Evolutionary conservation across 2,113 vertebrate genomes (phyloP).

Genomic region (Phaetusa simplex): DNA sequence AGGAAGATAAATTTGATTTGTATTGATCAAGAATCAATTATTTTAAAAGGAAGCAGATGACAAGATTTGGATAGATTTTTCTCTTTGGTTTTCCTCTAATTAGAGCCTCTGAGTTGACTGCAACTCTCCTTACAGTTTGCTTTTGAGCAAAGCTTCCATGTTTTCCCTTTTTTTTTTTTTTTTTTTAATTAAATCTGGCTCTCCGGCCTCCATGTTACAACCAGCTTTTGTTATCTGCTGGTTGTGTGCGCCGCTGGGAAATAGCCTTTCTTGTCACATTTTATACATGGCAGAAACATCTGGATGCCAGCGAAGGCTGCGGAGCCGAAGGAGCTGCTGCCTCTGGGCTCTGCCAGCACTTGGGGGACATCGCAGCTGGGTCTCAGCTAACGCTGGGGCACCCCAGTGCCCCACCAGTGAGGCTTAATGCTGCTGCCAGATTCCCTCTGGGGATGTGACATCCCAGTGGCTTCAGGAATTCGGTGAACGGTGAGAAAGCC

Average conservation of each 20-base stretch:
- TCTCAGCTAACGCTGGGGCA: background rate
- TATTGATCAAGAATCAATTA: background rate
- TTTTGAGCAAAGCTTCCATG: background rate
- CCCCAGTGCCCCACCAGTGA: background rate
- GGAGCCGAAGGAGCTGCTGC: background rate
- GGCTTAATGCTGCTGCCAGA: background rate
- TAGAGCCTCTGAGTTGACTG: background rate
- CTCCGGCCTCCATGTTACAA: background rate
- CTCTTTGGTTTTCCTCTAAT: background rate
- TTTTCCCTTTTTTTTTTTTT: background rate
- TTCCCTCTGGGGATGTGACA: background rate
- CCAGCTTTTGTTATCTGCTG: background rate
- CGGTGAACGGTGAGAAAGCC: background rate
- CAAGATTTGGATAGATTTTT: constrained; percentile 11
- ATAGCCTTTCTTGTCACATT: background rate
- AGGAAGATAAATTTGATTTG: background rate
- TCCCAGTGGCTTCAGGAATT: background rate
- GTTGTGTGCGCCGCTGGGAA: background rate
- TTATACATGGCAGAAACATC: background rate
- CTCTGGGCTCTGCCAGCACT: background rate
- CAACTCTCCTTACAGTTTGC: background rate
- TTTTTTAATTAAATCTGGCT: background rate
- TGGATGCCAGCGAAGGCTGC: background rate
- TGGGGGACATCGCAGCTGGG: accelerated
- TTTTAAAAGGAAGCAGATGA: background rate